Evolutionary conservation across 2,797 vertebrate genomes (phyloP), one percentile per base, ranked within the genome.

Genomic region (Gymnocypris eckloni): DNA sequence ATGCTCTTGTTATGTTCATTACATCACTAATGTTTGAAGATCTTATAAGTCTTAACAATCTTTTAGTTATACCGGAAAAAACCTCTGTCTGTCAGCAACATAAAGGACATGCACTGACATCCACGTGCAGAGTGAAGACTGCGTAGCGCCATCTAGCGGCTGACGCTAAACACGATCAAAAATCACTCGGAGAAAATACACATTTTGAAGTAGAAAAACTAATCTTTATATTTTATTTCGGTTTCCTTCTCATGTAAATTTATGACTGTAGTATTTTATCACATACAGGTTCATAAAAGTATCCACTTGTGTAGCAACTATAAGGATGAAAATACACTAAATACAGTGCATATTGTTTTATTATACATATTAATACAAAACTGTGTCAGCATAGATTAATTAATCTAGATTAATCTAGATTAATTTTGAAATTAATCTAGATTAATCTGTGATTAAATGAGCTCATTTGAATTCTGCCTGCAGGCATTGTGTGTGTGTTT

Each of bases 61-160:
- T n/a, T n/a, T n/a, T n/a, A n/a, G n/a, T n/a, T n/a, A n/a, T n/a
- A n/a, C n/a, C n/a, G n/a, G n/a, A n/a, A n/a, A n/a, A n/a, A n/a
- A n/a, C n/a, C n/a, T n/a, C n/a, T n/a, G n/a, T n/a, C n/a, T n/a
- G n/a, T n/a, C n/a, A n/a, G n/a, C n/a, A n/a, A n/a, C n/a, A n/a
- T n/a, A n/a, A n/a, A n/a, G n/a, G n/a, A n/a, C n/a, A n/a, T n/a
- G n/a, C n/a, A n/a, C n/a, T n/a, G n/a, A n/a, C n/a, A n/a, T n/a
- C n/a, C n/a, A n/a, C n/a, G n/a, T n/a, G n/a, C n/a, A n/a, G n/a
- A n/a, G n/a, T n/a, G n/a, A n/a, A n/a, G 16, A 67, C 9, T 43
- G 73, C 6, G 13, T 84, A 64, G 64, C 64, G 66, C 66, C 83
- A 84, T 71, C 83, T 84, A 33, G 48, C 6, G 75, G 64, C 39